Percentiles rank a stretch among this genome's conserved stretches.
phyloP scores from a whole-genome alignment of 2,888 invertebrate species.

The Ectemnius cavifrons region DNA sequence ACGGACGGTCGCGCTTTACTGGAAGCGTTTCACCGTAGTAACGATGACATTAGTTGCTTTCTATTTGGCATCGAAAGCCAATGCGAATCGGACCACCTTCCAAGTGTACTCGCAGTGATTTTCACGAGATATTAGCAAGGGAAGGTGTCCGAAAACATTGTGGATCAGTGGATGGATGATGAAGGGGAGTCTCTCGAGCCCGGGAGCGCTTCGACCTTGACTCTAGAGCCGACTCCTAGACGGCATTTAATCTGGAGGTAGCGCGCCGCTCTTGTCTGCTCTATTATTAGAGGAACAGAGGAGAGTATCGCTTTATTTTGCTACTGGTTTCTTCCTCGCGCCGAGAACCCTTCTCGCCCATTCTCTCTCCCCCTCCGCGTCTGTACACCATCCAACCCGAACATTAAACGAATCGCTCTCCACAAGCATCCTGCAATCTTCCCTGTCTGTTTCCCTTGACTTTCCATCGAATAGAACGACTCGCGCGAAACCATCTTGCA shows the following conservation, averaged over 20 bases:
- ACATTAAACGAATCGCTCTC: not conserved
- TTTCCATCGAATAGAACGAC: no score
- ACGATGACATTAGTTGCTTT: not conserved
- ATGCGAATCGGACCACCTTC: no score
- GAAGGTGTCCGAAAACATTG: no score
- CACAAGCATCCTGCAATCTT: no score
- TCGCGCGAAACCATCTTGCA: no score
- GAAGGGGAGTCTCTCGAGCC: not conserved
- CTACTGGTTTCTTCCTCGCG: slow-evolving; percentile 49
- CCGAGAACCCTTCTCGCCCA: not conserved
- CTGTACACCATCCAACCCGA: slow-evolving; percentile 21
- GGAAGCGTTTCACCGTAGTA: no score
- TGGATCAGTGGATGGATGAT: no score
- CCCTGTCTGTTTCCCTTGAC: no score
- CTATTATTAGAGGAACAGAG: slow-evolving; percentile 64
- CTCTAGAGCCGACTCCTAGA: slow-evolving; percentile 50
- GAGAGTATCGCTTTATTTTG: slow-evolving; percentile 42
- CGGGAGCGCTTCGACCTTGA: slow-evolving; percentile 38
- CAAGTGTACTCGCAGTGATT: no score
- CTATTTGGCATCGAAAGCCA: not conserved
- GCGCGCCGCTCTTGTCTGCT: slow-evolving; percentile 55
- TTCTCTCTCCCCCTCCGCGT: slow-evolving; percentile 5
- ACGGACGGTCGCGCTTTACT: no score
- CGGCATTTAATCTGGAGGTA: slow-evolving; percentile 66
- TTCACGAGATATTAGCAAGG: no score